Conservation (phyloP, 2,113 vertebrate species). For the Protobothrops flavoviridis region DNA sequence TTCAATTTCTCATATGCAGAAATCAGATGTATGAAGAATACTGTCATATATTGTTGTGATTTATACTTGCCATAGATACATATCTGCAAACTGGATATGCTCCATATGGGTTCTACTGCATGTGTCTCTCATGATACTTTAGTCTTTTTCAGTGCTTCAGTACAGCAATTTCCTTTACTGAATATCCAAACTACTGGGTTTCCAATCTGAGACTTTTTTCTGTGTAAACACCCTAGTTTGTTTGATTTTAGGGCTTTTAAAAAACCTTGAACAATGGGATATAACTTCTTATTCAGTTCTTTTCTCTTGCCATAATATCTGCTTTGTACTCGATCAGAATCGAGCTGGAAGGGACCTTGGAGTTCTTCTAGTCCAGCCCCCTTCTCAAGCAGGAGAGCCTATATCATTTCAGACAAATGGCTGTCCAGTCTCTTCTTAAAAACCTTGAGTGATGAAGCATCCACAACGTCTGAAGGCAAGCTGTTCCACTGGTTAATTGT, state of each 20-base stretch:
- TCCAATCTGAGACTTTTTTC: background rate
- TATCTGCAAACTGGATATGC: background rate
- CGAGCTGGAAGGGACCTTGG: no score
- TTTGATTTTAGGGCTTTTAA: background rate
- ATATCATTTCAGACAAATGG: no score
- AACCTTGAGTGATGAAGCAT: no score
- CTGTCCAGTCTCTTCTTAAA: no score
- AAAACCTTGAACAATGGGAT: background rate
- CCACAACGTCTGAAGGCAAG: no score
- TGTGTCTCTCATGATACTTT: background rate
- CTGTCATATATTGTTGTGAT: background rate
- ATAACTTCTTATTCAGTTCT: background rate
- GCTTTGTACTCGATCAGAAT: background rate
- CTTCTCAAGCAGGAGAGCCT: no score
- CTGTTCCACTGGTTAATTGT: no score
- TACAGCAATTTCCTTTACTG: background rate
- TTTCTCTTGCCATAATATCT: background rate
- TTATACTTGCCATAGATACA: background rate
- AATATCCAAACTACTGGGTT: background rate
- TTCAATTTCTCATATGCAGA: background rate
- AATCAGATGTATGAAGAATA: background rate
- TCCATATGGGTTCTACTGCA: background rate
- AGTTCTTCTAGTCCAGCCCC: no score
- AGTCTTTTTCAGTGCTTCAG: background rate
- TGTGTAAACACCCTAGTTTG: background rate